Conservation (phyloP, 2,113 vertebrate species). For the Lota lota region DNA sequence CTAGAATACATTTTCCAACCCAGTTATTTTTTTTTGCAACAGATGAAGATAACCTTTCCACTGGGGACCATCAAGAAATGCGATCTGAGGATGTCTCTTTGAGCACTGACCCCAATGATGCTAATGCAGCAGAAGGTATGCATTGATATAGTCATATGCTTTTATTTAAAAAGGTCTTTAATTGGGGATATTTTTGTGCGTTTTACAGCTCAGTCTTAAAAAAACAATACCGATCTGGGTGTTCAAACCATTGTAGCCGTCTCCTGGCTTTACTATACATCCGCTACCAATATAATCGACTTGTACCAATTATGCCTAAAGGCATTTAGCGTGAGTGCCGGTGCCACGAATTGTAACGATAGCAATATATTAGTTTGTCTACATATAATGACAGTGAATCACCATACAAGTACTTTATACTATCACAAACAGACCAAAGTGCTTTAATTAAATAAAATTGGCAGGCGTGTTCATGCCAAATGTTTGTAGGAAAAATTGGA, state of each 20-base stretch:
- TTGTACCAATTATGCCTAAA: too few species aligned
- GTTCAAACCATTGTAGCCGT: too few species aligned
- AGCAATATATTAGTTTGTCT: too few species aligned
- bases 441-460: neutral
- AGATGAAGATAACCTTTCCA: constrained; percentile 33
- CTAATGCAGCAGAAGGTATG: constrained; percentile 54
- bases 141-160: neutral
- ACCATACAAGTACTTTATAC: neutral
- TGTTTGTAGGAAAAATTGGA: too few species aligned
- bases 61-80: constrained; percentile 47
- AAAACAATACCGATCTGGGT: too few species aligned
- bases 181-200: neutral
- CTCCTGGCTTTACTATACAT: too few species aligned
- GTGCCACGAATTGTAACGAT: too few species aligned
- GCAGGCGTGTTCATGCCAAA: neutral
- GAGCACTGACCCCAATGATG: constrained; percentile 35
- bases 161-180: neutral
- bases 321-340: too few species aligned
- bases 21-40: constrained; percentile 4
- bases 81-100: constrained; percentile 26
- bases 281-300: too few species aligned
- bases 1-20: neutral
- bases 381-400: too few species aligned
- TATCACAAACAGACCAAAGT: neutral
- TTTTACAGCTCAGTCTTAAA: too few species aligned